phyloP scores from a whole-genome alignment of 2,888 invertebrate genomes.

The Netelia melanura region DNA sequence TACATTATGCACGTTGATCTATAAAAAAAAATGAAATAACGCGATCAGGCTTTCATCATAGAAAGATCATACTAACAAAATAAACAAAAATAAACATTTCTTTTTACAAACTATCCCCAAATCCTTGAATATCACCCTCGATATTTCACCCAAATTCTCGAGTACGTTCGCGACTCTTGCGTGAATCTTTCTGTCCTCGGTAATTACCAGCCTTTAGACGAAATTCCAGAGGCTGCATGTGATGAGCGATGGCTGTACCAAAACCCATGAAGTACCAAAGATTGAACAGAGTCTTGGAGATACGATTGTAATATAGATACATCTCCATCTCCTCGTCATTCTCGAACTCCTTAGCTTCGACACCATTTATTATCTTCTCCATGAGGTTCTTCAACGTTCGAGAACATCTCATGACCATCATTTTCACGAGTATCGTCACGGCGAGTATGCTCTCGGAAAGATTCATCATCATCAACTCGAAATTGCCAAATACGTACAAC shows the following conservation, averaged over 20 bases:
- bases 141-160: background rate
- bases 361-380: background rate
- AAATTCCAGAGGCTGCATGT: conserved; percentile 39
- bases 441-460: conserved; percentile 30
- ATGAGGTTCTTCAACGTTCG: conserved; percentile 19
- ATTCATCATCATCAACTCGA: conserved; percentile 38
- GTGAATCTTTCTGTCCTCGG: background rate
- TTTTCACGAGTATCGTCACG: conserved; percentile 45
- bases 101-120: background rate
- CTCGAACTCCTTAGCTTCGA: conserved; percentile 36
- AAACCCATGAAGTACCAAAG: conserved; percentile 12
- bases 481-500: conserved; percentile 21
- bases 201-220: conserved; percentile 30
- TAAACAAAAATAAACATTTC: background rate
- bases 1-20: background rate
- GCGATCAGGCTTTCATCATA: background rate
- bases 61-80: background rate
- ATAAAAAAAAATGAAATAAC: background rate
- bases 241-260: conserved; percentile 25
- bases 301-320: conserved; percentile 42
- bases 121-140: background rate
- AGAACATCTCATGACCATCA: conserved; percentile 46
- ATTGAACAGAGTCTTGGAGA: conserved; percentile 35
- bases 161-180: background rate
- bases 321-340: conserved; percentile 30